Evolutionary conservation across 2,113 vertebrate genomes (phyloP), one percentile per base, ranked within the genome.

Genomic region (Ceyx margarethae): DNA sequence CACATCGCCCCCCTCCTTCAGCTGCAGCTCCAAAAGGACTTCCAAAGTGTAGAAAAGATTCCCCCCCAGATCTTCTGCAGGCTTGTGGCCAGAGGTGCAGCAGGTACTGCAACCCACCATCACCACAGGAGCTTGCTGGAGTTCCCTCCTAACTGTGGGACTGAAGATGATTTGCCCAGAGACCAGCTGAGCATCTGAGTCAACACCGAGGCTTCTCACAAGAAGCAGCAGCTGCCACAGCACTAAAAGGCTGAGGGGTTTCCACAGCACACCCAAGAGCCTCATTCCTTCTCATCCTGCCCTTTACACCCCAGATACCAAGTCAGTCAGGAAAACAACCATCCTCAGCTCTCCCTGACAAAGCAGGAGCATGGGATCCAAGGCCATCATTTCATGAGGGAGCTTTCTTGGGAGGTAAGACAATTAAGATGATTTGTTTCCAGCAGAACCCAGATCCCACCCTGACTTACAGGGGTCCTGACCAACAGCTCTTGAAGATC

Each of bases 251-350:
- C 54, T 56, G 69, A 33, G 64, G 61, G 68, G 60, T 58, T 6
- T 85, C 81, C 89, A 79, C 51, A 15, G 10, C 87, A 13, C 81
- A 56, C 11, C 69, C 18, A 33, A n/a, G 8, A 13, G 31, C 43
- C 2, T 17, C 25, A 23, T 13, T 82, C 48, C 68, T 2, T 18
- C 16, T 11, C 60, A 54, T 5, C 4, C 29, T 72, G 29, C 15
- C 67, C 58, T 53, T 6, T 6, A 3, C 1, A 0, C 23, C 57
- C 0, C 12, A 51, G 75, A 9, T 0, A 6, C 2, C 50, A 40
- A 5, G 20, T 29, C 45, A 67, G 21, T 1, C 33, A 50, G 0
- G 2, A 5, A 16, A 51, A 15, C 69, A 65, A 48, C 78, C 8
- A 31, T 21, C 72, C 76, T 64, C 71, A 65, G 71, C 68, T 73